phyloP scores from a whole-genome alignment of 2,888 invertebrate genomes.

The Taenaris catops region DNA sequence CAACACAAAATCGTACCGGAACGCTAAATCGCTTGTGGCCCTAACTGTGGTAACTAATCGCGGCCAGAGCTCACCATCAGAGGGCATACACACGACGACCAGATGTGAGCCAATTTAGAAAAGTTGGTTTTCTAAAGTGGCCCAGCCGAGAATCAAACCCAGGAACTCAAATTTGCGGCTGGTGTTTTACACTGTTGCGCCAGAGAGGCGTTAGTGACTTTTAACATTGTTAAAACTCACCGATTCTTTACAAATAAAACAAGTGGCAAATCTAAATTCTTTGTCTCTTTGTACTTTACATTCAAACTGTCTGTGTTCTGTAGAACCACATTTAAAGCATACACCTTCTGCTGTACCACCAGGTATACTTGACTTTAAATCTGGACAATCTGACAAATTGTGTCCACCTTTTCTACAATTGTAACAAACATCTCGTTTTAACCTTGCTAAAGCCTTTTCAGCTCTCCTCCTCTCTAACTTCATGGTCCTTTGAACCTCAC shows the following conservation, averaged over 20 bases:
- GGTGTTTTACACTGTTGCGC: too few species aligned
- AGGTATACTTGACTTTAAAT: slow-evolving; percentile 76
- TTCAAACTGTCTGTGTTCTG: slow-evolving; percentile 89
- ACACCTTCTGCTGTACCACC: slow-evolving; percentile 81
- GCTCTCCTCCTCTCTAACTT: slow-evolving; percentile 85
- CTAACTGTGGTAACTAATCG: too few species aligned
- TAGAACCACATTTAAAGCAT: slow-evolving; percentile 94
- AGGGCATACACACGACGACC: too few species aligned
- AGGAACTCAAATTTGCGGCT: too few species aligned
- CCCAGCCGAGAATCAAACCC: too few species aligned
- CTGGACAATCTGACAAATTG: slow-evolving; percentile 89
- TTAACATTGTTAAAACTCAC: slow-evolving; percentile 47
- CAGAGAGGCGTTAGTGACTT: too few species aligned
- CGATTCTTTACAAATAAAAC: slow-evolving; percentile 92
- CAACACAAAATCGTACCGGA: too few species aligned
- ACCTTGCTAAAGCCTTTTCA: slow-evolving; percentile 84
- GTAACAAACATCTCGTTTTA: slow-evolving; percentile 87
- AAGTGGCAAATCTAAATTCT: slow-evolving; percentile 89
- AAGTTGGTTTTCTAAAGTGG: too few species aligned
- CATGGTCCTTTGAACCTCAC: slow-evolving; percentile 83
- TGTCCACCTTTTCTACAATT: slow-evolving; percentile 90
- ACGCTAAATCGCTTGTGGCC: too few species aligned
- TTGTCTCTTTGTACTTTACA: slow-evolving; percentile 84
- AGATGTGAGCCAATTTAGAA: too few species aligned
- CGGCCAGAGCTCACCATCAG: too few species aligned